phyloP scores from a whole-genome alignment of 2,888 invertebrate species.

The Sylvicola cinctus region DNA sequence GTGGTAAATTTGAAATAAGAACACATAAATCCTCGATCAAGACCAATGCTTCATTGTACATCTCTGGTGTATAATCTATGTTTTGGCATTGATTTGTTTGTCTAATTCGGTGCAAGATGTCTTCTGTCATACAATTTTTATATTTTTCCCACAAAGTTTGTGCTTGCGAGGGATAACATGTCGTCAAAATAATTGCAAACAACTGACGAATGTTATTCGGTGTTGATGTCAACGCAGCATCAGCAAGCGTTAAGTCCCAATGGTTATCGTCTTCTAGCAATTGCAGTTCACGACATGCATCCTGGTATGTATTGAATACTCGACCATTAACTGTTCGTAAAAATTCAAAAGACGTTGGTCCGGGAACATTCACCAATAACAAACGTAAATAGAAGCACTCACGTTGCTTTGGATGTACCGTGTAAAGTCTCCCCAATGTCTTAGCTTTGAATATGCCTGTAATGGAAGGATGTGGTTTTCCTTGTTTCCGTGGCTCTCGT shows the following conservation, averaged over 20 bases:
- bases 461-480: conserved; percentile 12
- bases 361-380: conserved; percentile 15
- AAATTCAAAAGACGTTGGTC: conserved; percentile 15
- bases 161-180: conserved; percentile 8
- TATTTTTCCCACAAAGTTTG: conserved; percentile 8
- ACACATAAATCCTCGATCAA: conserved; percentile 13
- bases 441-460: conserved; percentile 13
- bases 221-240: conserved; percentile 8
- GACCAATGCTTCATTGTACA: conserved; percentile 12
- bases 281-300: conserved; percentile 15
- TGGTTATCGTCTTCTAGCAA: conserved; percentile 15
- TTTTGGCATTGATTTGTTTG: conserved; percentile 1
- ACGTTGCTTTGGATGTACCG: conserved; percentile 16
- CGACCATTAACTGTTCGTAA: conserved; percentile 18
- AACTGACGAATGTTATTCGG: conserved; percentile 11
- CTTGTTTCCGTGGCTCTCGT: conserved; percentile 15
- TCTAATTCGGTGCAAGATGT: background rate
- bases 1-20: conserved; percentile 11
- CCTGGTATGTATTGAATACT: conserved; percentile 15
- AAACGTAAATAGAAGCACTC: conserved; percentile 18
- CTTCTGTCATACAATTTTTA: conserved; percentile 5
- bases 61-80: conserved; percentile 9
- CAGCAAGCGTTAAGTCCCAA: conserved; percentile 11
- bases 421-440: conserved; percentile 16
- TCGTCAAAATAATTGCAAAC: conserved; percentile 11